phyloP scores from a whole-genome alignment of 2,113 vertebrate species.

The Trinectes maculatus region DNA sequence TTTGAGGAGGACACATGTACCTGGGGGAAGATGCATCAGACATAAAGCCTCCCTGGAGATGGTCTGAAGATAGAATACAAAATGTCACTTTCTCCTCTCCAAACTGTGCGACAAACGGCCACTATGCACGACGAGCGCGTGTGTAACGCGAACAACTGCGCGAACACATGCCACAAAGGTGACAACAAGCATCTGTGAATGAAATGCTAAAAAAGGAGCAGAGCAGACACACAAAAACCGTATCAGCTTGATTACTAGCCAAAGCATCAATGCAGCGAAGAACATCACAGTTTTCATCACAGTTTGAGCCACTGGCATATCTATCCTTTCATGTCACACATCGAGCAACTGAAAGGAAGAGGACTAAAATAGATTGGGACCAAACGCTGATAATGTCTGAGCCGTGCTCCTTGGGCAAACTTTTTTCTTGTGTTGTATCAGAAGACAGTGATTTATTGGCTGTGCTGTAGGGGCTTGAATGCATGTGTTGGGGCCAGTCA shows the following conservation, averaged over 20 bases:
- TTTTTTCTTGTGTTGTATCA: conserved; percentile 63
- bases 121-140: conserved; percentile 6
- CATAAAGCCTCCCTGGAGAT: conserved; percentile 48
- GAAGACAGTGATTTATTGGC: conserved; percentile 82
- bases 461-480: conserved; percentile 68
- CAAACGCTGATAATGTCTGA: conserved; percentile 55
- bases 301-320: conserved; percentile 30
- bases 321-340: conserved; percentile 54
- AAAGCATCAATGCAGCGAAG: conserved; percentile 11
- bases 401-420: conserved; percentile 56
- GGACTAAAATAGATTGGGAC: conserved; percentile 57
- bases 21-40: conserved; percentile 54
- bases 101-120: conserved; percentile 58
- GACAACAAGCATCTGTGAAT: conserved; percentile 34
- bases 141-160: conserved; percentile 29
- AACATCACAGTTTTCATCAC: conserved; percentile 40
- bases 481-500: conserved; percentile 72
- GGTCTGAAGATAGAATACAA: conserved; percentile 37
- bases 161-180: conserved; percentile 26
- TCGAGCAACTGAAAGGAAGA: conserved; percentile 29
- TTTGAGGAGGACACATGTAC: conserved; percentile 66
- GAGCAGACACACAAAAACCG: conserved; percentile 9
- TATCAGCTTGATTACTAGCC: conserved; percentile 24
- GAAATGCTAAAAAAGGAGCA: conserved; percentile 3
- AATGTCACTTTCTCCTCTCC: conserved; percentile 50